These are phyloP conservation scores for Pipistrellus pygmaeus DNA, from an alignment of 2,797 vertebrate genomes.

Conservation along the genomic window DNA sequence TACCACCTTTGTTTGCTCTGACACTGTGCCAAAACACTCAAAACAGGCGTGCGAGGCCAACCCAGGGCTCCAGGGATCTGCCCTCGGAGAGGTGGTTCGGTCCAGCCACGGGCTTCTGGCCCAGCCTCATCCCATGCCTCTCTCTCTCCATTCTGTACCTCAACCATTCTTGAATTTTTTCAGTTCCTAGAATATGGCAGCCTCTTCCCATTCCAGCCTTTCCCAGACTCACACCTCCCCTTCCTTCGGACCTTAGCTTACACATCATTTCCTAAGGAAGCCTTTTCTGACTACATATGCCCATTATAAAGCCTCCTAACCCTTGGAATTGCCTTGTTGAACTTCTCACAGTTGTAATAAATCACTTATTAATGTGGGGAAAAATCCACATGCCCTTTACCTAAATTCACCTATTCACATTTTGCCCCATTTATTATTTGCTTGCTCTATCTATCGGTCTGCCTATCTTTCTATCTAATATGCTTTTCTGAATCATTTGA, in stretches of 20 bases:
- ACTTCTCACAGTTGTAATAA: neutral
- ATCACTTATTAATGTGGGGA: neutral
- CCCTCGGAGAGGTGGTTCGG: neutral
- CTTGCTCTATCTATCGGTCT: neutral
- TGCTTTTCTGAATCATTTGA: neutral
- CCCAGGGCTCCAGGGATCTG: neutral
- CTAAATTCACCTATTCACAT: neutral
- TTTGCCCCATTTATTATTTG: neutral
- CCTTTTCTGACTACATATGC: neutral
- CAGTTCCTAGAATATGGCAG: neutral
- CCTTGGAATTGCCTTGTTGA: neutral
- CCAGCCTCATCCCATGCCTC: neutral
- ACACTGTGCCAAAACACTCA: neutral
- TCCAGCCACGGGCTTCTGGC: neutral
- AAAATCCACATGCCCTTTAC: neutral
- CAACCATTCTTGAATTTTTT: neutral
- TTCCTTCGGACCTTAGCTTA: neutral
- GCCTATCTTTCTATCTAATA: neutral
- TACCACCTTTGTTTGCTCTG: neutral
- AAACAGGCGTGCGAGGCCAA: neutral
- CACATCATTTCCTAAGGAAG: neutral
- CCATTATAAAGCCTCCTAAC: neutral
- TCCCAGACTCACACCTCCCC: neutral
- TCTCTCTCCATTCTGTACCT: neutral
- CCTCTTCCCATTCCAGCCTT: neutral